A percentile compares a stretch with the other conserved stretches of the same genome.
phyloP scores from a whole-genome alignment of 1,140 invertebrate species.

The Hirudo medicinalis region DNA sequence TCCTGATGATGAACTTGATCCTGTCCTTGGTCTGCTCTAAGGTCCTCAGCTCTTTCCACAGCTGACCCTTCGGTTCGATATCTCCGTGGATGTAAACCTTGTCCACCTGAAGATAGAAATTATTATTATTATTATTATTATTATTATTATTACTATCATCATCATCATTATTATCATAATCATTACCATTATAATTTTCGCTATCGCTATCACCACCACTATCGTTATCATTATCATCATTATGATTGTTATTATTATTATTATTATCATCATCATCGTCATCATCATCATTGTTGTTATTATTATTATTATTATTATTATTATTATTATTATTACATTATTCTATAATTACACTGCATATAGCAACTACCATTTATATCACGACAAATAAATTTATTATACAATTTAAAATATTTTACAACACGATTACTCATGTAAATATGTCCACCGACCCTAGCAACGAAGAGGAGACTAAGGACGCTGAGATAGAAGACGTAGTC shows the following conservation, averaged over 20 bases:
- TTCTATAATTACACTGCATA: not conserved
- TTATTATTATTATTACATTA: conserved; percentile 5
- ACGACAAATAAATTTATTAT: not conserved
- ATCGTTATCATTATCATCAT: too few relatives aligned
- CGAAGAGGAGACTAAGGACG: conserved; percentile 21
- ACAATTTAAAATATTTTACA: not conserved
- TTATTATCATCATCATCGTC: too few relatives aligned
- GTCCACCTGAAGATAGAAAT: conserved; percentile 8
- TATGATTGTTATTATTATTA: too few relatives aligned
- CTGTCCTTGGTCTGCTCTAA: conserved; percentile 15
- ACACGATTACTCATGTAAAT: not conserved
- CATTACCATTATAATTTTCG: too few relatives aligned
- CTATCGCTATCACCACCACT: too few relatives aligned
- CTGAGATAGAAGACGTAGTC: conserved; percentile 24
- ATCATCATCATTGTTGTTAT: too few relatives aligned
- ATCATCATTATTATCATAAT: not conserved
- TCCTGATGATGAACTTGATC: conserved; percentile 17
- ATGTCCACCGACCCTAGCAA: conserved; percentile 12
- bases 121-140: too few relatives aligned
- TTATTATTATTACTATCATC: not conserved
- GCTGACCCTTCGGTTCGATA: conserved; percentile 10
- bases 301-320: not conserved
- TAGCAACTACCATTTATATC: too few relatives aligned
- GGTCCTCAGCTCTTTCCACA: conserved; percentile 16
- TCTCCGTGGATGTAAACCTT: conserved; percentile 23